Percentiles rank a stretch among this genome's conserved stretches.
Conservation (phyloP, 2,888 invertebrate species). For the Cancer borealis region DNA sequence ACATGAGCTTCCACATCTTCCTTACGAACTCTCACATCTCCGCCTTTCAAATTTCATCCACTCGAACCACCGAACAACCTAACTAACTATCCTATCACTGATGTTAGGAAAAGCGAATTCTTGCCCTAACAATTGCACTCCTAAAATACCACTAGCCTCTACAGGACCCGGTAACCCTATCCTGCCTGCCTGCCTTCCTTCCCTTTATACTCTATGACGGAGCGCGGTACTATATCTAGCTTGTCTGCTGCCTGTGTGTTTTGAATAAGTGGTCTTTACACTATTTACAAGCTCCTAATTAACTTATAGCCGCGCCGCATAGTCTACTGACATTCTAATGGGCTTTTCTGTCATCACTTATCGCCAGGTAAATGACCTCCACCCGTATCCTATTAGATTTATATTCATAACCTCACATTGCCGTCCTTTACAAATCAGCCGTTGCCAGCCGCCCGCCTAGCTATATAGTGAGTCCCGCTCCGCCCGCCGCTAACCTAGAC, state of each 20-base stretch:
- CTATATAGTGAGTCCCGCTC: background rate
- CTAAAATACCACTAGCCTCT: background rate
- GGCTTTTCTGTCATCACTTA: constrained; percentile 1
- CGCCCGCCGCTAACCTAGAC: background rate
- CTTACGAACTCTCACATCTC: background rate
- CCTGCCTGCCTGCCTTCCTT: too few relatives aligned
- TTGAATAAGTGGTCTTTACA: background rate
- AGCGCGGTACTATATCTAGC: background rate
- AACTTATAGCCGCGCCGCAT: background rate
- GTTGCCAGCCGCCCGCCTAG: background rate
- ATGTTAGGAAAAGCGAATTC: background rate
- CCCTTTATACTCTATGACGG: background rate
- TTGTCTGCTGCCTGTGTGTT: constrained; percentile 13
- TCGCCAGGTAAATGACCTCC: background rate
- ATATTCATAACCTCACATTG: constrained; percentile 26
- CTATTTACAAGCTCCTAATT: constrained; percentile 3
- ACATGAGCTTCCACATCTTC: background rate
- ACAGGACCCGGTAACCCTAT: background rate
- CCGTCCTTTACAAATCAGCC: constrained; percentile 23
- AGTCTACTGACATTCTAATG: constrained; percentile 8
- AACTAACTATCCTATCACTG: background rate
- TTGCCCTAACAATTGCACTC: background rate
- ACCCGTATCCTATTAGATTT: background rate
- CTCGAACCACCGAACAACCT: too few relatives aligned
- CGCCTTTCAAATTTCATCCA: background rate